Evolutionary conservation across 2,113 vertebrate genomes (phyloP), one percentile per base, ranked within the genome.

Genomic region (Copsychus sechellarum): DNA sequence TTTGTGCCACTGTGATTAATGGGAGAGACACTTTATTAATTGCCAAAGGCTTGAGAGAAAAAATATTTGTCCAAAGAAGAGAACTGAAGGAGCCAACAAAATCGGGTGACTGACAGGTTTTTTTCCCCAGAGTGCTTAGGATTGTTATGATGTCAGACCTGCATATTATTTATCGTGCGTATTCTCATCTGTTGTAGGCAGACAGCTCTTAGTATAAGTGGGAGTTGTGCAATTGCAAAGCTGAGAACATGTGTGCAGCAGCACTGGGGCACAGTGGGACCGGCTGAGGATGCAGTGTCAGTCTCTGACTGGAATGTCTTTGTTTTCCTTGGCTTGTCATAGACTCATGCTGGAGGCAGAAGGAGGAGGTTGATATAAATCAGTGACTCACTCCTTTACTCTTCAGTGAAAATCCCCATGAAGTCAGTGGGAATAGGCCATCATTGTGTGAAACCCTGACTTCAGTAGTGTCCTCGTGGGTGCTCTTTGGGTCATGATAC

Each of bases 291-390:
- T 97, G 95, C 94, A 85, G 53, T 85, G 95, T 97, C 94, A 96
- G 96, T 92, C 94, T 96, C 23, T 1, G 91, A 92, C 94, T 95
- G 96, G 97, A 98, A 97, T 98, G 96, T 95, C 97, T 97, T 97
- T 98, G 95, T 97, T 98, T 98, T 96, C 93, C 45, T 98, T 98
- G 97, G 96, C 97, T 94, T 96, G 56, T 71, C 72, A 73, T 4
- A 2, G 90, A 58, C 78, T 97, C 83, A 38, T 86, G 91, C 87
- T 97, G 96, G 86, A 98, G 94, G 88, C 94, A 97, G 97, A 90
- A 96, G 65, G 72, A 89, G 87, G 91, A 96, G 92, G 73, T 95
- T 97, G 97, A 97, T 97, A 96, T 95, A 96, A 96, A 97, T 96
- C 95, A 96, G 86, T 96, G 90, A 93, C 91, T 97, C 89, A 86